These are phyloP conservation scores for Idaea dimidiata DNA, from an alignment of 2,888 invertebrate genomes.

Conservation along the genomic window DNA sequence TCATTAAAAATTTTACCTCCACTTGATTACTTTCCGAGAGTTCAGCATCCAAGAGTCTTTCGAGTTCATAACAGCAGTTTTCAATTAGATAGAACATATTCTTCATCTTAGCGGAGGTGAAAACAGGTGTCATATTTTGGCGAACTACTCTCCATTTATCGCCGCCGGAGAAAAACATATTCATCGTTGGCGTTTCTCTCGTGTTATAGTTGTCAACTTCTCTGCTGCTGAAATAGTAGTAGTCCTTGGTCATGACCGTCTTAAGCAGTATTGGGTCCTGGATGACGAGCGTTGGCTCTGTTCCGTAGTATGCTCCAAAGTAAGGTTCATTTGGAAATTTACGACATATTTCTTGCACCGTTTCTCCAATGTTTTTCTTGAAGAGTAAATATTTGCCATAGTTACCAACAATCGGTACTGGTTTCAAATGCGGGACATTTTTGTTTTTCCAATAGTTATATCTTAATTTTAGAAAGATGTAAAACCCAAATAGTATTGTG, in stretches of 20 bases:
- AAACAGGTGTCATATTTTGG: constrained; percentile 57
- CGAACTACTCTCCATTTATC: constrained; percentile 58
- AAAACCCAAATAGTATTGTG: constrained; percentile 15
- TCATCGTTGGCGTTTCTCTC: constrained; percentile 42
- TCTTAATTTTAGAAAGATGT: constrained; percentile 34
- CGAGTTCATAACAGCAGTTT: constrained; percentile 41
- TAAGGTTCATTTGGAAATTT: constrained; percentile 47
- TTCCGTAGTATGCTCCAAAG: constrained; percentile 57
- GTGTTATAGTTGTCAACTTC: constrained; percentile 45
- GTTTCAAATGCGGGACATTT: constrained; percentile 42
- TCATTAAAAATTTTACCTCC: constrained; percentile 40
- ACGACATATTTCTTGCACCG: constrained; percentile 42
- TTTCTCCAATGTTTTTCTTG: constrained; percentile 34
- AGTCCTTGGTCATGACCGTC: constrained; percentile 52
- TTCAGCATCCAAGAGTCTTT: constrained; percentile 42
- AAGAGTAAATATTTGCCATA: constrained; percentile 45
- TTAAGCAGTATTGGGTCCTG: constrained; percentile 56
- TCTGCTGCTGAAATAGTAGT: constrained; percentile 56
- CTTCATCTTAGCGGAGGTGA: constrained; percentile 59
- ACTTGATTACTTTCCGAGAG: constrained; percentile 24
- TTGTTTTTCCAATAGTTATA: constrained; percentile 50
- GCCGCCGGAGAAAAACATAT: constrained; percentile 50
- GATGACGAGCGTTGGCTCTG: constrained; percentile 54
- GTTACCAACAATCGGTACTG: constrained; percentile 53
- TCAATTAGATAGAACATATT: constrained; percentile 60